Conservation (phyloP, 1,140 invertebrate genomes). For the Drosophila tsacasi region DNA sequence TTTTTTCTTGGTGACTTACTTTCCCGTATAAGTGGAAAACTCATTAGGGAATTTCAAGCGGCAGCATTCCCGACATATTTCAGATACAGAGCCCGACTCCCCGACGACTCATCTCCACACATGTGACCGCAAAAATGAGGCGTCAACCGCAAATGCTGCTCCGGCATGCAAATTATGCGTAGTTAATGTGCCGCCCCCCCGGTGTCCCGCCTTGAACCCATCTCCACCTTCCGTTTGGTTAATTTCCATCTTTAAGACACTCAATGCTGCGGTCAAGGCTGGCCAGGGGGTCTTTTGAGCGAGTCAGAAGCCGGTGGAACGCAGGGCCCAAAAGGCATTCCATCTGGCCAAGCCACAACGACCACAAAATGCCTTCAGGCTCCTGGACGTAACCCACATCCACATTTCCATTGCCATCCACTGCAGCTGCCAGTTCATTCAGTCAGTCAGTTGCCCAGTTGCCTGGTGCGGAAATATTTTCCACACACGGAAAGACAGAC, state of each 20-base stretch:
- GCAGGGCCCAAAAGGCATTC: slow-evolving; percentile 64
- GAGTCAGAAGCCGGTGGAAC: slow-evolving; percentile 29
- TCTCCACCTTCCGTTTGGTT: slow-evolving; percentile 48
- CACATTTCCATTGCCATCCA: slow-evolving; percentile 3
- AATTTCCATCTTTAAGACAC: slow-evolving; percentile 82
- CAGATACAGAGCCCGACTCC: slow-evolving; percentile 27
- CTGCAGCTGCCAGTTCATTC: slow-evolving; percentile 40
- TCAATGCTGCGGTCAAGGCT: slow-evolving; percentile 71
- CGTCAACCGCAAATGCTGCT: slow-evolving; percentile 71
- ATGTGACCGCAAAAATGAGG: slow-evolving; percentile 73
- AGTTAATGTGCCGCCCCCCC: slow-evolving; percentile 62
- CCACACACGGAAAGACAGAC: slow-evolving; percentile 36
- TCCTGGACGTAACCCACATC: slow-evolving; percentile 32
- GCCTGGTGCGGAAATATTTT: slow-evolving; percentile 39
- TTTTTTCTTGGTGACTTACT: slow-evolving; percentile 35
- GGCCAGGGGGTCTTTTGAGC: slow-evolving; percentile 41
- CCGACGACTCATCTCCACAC: slow-evolving; percentile 7
- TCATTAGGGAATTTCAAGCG: slow-evolving; percentile 70
- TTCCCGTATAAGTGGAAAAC: slow-evolving; percentile 55
- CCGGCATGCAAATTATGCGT: slow-evolving; percentile 78
- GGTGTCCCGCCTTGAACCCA: neutral
- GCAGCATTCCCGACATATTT: slow-evolving; percentile 67
- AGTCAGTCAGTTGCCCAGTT: slow-evolving; percentile 21
- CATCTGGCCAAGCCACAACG: slow-evolving; percentile 56
- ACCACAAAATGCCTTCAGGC: slow-evolving; percentile 70